These are phyloP conservation scores for Plebejus argus DNA, from an alignment of 2,888 invertebrate genomes.

Conservation along the genomic window DNA sequence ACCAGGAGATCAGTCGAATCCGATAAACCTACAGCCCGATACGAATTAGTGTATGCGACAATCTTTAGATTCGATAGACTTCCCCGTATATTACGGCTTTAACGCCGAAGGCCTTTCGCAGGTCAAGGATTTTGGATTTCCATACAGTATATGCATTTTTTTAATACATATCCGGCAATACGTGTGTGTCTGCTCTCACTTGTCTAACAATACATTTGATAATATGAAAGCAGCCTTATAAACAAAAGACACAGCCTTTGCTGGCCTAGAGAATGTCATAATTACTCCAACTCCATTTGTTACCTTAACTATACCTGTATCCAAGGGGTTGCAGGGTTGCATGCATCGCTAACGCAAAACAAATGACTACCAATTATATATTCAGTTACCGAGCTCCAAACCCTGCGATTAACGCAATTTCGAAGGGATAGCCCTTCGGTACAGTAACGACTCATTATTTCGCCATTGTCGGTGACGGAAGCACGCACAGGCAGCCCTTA, in stretches of 20 bases:
- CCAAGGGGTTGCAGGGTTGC: background rate
- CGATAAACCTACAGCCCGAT: too few species aligned
- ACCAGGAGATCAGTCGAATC: too few species aligned
- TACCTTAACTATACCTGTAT: background rate
- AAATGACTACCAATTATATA: slow-evolving; percentile 22
- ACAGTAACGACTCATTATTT: slow-evolving; percentile 65
- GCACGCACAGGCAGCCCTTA: slow-evolving; percentile 52
- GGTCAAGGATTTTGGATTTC: too few species aligned
- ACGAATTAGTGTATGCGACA: too few species aligned
- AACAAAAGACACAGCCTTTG: background rate
- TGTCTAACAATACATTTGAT: too few species aligned
- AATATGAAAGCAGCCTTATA: too few species aligned
- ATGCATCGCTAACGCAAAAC: slow-evolving; percentile 10
- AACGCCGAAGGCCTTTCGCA: too few species aligned
- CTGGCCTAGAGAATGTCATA: background rate
- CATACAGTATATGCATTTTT: too few species aligned
- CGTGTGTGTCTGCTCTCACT: too few species aligned
- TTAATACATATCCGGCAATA: too few species aligned
- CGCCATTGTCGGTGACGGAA: slow-evolving; percentile 60
- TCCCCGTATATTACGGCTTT: too few species aligned
- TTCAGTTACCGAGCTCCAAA: slow-evolving; percentile 36
- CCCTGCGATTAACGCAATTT: slow-evolving; percentile 49
- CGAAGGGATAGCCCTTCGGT: slow-evolving; percentile 52
- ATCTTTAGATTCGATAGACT: too few species aligned
- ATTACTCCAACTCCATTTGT: background rate